A percentile compares a stretch with the other conserved stretches of the same genome.
These are phyloP conservation scores for Gadopsis marmoratus DNA, from an alignment of 2,797 vertebrate genomes.

Conservation along the genomic window DNA sequence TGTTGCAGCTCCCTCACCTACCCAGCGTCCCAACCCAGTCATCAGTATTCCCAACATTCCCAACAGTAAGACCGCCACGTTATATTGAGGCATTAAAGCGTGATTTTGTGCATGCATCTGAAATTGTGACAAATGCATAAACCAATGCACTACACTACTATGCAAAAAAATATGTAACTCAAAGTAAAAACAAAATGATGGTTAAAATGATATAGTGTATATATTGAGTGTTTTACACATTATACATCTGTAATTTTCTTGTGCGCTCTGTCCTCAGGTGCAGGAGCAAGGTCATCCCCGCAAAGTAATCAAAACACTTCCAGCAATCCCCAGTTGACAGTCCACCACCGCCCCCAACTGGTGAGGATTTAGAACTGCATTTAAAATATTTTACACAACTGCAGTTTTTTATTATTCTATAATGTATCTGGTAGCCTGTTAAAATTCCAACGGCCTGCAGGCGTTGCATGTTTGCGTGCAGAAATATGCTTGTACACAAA, in stretches of 20 bases:
- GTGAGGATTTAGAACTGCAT: conserved; percentile 68
- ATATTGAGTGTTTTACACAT: not conserved
- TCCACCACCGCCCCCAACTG: conserved; percentile 92
- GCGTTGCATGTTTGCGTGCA: too few species aligned
- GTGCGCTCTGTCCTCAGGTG: conserved; percentile 75
- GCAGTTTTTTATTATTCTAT: not conserved
- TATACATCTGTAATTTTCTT: not conserved
- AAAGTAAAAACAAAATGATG: not conserved
- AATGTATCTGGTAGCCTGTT: not conserved
- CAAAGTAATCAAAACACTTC: conserved; percentile 76
- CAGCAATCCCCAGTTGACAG: conserved; percentile 88
- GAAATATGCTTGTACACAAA: too few species aligned
- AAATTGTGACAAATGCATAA: not conserved
- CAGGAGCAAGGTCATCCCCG: conserved; percentile 87
- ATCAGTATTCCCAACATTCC: conserved; percentile 72
- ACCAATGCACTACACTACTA: not conserved
- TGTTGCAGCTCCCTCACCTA: conserved; percentile 56
- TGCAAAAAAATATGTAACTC: not conserved
- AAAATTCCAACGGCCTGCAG: too few species aligned
- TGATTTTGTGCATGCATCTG: conserved; percentile 5
- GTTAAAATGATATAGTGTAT: not conserved
- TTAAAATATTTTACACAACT: conserved; percentile 7
- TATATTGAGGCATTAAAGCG: not conserved
- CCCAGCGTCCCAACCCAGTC: conserved; percentile 71
- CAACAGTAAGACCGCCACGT: conserved; percentile 71